phyloP scores from a whole-genome alignment of 1,140 invertebrate species.

The Dendroctonus ponderosae region DNA sequence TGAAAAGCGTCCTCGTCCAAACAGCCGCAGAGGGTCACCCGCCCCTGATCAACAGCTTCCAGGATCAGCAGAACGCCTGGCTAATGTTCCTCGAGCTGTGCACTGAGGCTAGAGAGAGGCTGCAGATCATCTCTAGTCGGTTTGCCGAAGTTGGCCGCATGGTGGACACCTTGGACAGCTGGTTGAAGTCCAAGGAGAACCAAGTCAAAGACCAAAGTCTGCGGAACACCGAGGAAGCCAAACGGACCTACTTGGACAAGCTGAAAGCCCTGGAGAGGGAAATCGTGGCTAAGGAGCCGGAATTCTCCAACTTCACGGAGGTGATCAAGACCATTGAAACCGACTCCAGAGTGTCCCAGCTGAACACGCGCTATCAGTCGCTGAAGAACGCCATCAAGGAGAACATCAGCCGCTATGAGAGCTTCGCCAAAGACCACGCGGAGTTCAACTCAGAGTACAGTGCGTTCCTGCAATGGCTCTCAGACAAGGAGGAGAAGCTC shows the following conservation, averaged over 20 bases:
- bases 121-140: conserved; percentile 69
- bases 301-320: conserved; percentile 70
- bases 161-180: conserved; percentile 73
- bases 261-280: conserved; percentile 73
- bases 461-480: conserved; percentile 73
- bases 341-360: conserved; percentile 76
- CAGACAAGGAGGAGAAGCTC: conserved; percentile 67
- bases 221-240: conserved; percentile 80
- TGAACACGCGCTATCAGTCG: conserved; percentile 81
- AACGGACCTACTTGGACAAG: conserved; percentile 76
- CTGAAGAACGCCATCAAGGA: conserved; percentile 82
- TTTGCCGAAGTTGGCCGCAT: conserved; percentile 78
- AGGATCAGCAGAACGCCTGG: conserved; percentile 75
- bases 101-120: conserved; percentile 63
- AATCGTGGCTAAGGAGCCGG: conserved; percentile 66
- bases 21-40: conserved; percentile 78
- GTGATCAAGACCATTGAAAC: conserved; percentile 71
- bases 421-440: conserved; percentile 82
- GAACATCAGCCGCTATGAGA: conserved; percentile 73
- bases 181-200: conserved; percentile 81
- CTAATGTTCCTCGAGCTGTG: conserved; percentile 73
- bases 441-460: conserved; percentile 77
- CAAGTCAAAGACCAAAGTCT: conserved; percentile 87
- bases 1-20: conserved; percentile 72
- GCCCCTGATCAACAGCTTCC: conserved; percentile 69